Base-by-base conservation (phyloP, 2,888 invertebrate species). In the Terebella lapidaria region DNA sequence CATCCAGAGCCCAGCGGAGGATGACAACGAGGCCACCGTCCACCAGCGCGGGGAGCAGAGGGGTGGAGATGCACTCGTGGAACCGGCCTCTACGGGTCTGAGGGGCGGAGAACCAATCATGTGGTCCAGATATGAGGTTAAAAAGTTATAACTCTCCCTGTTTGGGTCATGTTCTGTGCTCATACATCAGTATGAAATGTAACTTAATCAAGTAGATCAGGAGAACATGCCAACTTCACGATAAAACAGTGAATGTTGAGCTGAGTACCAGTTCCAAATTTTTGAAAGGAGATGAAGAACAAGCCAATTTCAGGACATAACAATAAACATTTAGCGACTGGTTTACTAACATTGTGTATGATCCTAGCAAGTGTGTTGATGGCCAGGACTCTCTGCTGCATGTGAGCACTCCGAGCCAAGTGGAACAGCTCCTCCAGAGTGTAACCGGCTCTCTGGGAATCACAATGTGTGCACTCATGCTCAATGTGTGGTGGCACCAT, bases 391-490 rank as follows among this genome's bases (percentile, higher is more conserved):
- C 92, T 85, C 81, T 96, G 95, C 72, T 93, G 92, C 22, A 86
- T 85, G n/a, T 91, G 84, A 49, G 88, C 84, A 63, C 84, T 84
- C 20, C 85, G 77, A 30, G 88, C 87, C 1, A 95, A 81, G 64
- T 90, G 88, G 71, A 94, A 87, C 0, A 95, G 79, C 81, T 96
- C 96, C 68, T 90, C 89, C 15, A 96, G 78, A 0, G 92, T 88
- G 79, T 95, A 96, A 0, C 95, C 95, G 1, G 95, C 78, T 60
- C 79, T 70, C 77, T 63, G 58, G 59, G 52, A n/a, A n/a, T n/a
- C n/a, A n/a, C n/a, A n/a, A n/a, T n/a, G n/a, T n/a, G 10, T 3
- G n/a, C 10, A 35, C 10, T 35, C 10, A n/a, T n/a, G n/a, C n/a
- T n/a, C n/a, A n/a, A n/a, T n/a, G n/a, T n/a, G n/a, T n/a, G n/a